A percentile compares a stretch with the other conserved stretches of the same genome.
Evolutionary conservation across 2,888 invertebrate genomes (phyloP).

Genomic region (Esperia sulphurella): DNA sequence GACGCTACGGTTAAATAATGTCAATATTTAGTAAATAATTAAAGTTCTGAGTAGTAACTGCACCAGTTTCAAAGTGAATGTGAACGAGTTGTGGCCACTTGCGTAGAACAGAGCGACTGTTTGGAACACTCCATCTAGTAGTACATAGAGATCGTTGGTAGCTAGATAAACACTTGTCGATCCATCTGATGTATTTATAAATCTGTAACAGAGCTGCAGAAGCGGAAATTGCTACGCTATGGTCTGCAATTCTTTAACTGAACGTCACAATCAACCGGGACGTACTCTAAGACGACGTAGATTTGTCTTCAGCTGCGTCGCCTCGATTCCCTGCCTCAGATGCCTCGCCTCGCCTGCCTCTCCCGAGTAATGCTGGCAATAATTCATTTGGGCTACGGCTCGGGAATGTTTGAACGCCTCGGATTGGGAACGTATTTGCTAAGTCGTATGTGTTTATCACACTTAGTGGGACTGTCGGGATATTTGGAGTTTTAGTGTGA

Average conservation of each 20-base stretch:
- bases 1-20: no score
- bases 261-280: not conserved
- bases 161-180: not conserved
- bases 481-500: conserved; percentile 1
- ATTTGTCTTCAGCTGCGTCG: not conserved
- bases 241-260: not conserved
- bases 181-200: not conserved
- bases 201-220: not conserved
- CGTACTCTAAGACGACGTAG: not conserved
- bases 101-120: no score
- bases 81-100: no score
- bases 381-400: conserved; percentile 7
- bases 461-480: conserved; percentile 9
- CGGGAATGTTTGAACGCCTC: conserved; percentile 16
- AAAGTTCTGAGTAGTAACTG: no score
- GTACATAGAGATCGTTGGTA: no score
- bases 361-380: conserved; percentile 2
- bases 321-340: not conserved
- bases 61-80: no score
- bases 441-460: conserved; percentile 17
- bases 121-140: no score
- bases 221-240: not conserved
- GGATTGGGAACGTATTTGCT: conserved; percentile 20
- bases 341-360: not conserved
- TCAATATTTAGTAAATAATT: no score